Percentiles rank a stretch among this genome's conserved stretches.
Evolutionary conservation across 2,113 vertebrate species (phyloP).

Genomic region (Labrus mixtus): DNA sequence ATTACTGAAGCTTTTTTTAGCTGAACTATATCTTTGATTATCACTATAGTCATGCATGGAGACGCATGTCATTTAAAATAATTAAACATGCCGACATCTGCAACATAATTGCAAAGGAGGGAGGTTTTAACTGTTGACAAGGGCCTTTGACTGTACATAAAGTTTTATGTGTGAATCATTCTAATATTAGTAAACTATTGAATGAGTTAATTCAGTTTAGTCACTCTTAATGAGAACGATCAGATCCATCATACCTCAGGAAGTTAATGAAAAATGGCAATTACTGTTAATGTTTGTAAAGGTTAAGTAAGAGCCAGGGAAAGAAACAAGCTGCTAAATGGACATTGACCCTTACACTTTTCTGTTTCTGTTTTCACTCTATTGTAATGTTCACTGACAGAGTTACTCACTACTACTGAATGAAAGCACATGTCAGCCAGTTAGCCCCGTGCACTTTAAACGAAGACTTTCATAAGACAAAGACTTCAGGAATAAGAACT

Average conservation of each 20-base stretch:
- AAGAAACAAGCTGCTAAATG: not conserved
- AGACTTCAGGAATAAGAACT: not conserved
- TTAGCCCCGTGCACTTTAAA: not conserved
- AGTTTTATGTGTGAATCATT: not conserved
- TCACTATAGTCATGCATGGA: not conserved
- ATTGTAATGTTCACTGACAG: not conserved
- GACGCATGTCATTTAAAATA: not conserved
- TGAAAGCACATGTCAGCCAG: not conserved
- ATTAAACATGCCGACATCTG: not conserved
- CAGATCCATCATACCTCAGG: not conserved
- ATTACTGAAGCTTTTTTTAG: not conserved
- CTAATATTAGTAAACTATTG: not conserved
- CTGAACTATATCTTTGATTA: conserved; percentile 1
- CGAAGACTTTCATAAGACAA: not conserved
- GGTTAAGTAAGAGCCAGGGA: not conserved
- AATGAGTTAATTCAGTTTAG: not conserved
- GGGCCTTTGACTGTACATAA: no score
- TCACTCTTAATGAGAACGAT: not conserved
- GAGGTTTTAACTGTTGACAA: not conserved
- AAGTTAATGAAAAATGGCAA: conserved; percentile 43
- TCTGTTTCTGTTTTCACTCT: not conserved
- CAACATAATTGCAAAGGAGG: not conserved
- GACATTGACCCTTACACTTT: conserved; percentile 11
- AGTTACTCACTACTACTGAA: not conserved
- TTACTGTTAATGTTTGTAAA: conserved; percentile 52